Evolutionary conservation across 2,113 vertebrate species (phyloP).

Genomic region (Beaufortia kweichowensis): DNA sequence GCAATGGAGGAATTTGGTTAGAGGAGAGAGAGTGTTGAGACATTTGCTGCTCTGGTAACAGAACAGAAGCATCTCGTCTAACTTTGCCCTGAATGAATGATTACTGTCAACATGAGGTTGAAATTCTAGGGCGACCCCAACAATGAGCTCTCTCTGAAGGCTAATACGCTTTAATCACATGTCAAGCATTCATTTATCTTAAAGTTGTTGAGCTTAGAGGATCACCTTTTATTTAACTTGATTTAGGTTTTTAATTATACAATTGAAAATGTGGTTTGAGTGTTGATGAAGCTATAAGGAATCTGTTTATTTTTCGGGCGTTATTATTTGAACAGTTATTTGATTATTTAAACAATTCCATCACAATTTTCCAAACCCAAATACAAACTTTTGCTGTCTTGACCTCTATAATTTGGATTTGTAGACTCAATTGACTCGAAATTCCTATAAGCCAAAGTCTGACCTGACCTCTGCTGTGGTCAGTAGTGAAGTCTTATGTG

Average conservation of each 20-base stretch:
- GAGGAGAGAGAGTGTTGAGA: slow-evolving; percentile 31
- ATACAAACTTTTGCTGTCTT: too few relatives aligned
- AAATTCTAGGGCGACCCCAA: neutral
- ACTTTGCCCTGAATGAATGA: neutral
- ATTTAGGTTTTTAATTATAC: too few relatives aligned
- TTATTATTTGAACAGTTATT: too few relatives aligned
- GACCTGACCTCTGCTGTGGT: slow-evolving; percentile 26
- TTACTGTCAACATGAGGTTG: neutral
- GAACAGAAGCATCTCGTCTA: neutral
- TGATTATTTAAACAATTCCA: too few relatives aligned
- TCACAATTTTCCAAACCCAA: too few relatives aligned
- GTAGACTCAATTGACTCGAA: too few relatives aligned
- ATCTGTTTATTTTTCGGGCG: too few relatives aligned
- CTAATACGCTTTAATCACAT: neutral
- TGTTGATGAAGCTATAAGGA: too few relatives aligned
- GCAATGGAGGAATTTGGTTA: slow-evolving; percentile 6
- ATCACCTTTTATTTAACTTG: too few relatives aligned
- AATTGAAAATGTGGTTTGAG: too few relatives aligned
- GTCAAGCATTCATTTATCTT: neutral
- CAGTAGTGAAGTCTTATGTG: slow-evolving; percentile 21
- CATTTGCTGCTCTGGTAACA: slow-evolving; percentile 23
- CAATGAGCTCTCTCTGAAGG: neutral
- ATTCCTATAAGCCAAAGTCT: too few relatives aligned
- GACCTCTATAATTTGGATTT: too few relatives aligned
- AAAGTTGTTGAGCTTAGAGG: neutral